Base-by-base conservation (phyloP, 2,888 invertebrate species). In the Stomorhina lunata region DNA sequence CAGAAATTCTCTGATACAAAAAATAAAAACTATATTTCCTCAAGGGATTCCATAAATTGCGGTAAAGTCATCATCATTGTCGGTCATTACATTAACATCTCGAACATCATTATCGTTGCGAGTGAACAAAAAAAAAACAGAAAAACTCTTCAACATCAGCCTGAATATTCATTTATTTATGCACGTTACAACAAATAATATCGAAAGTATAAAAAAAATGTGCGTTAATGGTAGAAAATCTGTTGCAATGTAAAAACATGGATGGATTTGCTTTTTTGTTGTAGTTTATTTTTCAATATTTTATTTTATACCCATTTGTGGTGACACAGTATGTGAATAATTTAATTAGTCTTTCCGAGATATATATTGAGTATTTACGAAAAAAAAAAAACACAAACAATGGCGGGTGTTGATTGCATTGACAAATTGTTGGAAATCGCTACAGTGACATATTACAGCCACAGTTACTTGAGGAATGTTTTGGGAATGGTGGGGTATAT, bases 161-260 rank as follows among this genome's bases (percentile, higher is more conserved):
- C 73, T 32, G 73, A 78, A 78, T 69, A 63, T 73, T 73, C 80
- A 81, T 80, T 69, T 80, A 69, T 77, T 81, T 63, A 66, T 55
- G 40, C 37, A 66, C 32, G 65, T 53, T 68, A 29, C 59, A n/a
- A n/a, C n/a, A 61, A 73, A 71, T 77, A 65, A 75, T 57, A 66
- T 50, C 59, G 40, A 29, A 50, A 37, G 53, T 32, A 34, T 12
- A 32, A 15, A 68, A 73, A 77, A 71, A 79, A 73, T 66, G 80
- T 71, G 81, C 81, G 80, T 84, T 82, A 84, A 82, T 84, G 81
- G 81, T 72, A 66, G 75, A 75, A 84, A 84, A 83, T 80, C 80
- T 80, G 80, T 78, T 84, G 66, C 73, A 68, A 73, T 61, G 48
- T 55, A 73, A 78, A 77, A 76, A 57, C 53, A 66, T 66, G 7